Conservation (phyloP, 2,113 vertebrate genomes). For the Phaethornis superciliosus region DNA sequence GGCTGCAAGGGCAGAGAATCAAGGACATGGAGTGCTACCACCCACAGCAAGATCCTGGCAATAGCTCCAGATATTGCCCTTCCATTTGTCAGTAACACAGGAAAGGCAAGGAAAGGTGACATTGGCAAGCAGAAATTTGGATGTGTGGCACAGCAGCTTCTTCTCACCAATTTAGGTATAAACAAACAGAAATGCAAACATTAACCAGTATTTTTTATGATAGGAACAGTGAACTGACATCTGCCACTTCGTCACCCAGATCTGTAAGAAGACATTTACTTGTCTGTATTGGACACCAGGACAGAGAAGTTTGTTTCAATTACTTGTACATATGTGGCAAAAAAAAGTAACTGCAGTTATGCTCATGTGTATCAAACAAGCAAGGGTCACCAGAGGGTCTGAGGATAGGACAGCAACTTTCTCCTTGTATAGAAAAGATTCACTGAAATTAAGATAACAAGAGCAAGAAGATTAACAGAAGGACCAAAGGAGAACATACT, state of each 20-base stretch:
- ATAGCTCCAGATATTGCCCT: neutral
- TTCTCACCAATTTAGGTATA: neutral
- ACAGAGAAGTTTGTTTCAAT: neutral
- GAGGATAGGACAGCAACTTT: neutral
- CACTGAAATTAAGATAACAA: neutral
- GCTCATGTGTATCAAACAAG: neutral
- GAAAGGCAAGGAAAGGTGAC: neutral
- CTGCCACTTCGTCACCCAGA: neutral
- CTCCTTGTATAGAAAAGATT: neutral
- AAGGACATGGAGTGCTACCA: accelerated
- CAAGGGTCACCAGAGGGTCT: neutral
- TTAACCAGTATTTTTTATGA: neutral
- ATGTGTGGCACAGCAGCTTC: neutral
- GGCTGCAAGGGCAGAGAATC: neutral
- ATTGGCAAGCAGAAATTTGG: neutral
- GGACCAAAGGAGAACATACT: neutral
- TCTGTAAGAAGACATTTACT: neutral
- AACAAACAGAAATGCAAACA: neutral
- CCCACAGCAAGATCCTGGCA: neutral
- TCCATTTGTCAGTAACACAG: neutral
- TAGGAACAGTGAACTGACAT: neutral
- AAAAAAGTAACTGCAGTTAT: neutral
- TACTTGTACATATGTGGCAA: neutral
- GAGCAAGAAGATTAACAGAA: neutral
- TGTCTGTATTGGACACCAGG: neutral